Percentiles rank a stretch among this genome's conserved stretches.
phyloP scores from a whole-genome alignment of 2,113 vertebrate genomes.

The Carlito syrichta region DNA sequence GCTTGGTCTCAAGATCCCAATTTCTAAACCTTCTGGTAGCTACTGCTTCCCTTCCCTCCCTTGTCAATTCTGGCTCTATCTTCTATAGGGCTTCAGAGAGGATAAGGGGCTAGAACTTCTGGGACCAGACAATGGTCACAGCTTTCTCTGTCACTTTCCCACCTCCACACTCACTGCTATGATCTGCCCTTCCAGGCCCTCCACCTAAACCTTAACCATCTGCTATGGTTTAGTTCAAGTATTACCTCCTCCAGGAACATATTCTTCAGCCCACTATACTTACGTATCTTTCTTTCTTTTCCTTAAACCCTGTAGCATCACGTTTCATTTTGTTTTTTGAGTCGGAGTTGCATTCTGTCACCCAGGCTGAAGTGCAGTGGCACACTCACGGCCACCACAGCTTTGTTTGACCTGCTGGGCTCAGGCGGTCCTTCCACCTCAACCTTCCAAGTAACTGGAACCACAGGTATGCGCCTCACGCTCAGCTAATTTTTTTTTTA shows the following conservation, averaged over 20 bases:
- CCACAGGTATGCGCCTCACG: no score
- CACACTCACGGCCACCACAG: no score
- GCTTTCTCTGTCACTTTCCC: neutral
- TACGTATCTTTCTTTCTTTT: neutral
- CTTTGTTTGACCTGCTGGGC: no score
- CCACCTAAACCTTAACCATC: neutral
- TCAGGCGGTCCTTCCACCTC: no score
- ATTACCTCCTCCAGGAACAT: neutral
- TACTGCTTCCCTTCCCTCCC: neutral
- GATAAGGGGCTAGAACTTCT: neutral
- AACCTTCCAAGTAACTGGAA: no score
- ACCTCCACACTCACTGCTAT: neutral
- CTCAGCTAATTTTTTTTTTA: no score
- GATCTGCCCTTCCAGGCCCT: neutral
- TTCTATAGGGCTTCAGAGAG: neutral
- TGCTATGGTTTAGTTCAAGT: neutral
- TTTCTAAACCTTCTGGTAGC: neutral
- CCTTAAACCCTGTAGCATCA: neutral
- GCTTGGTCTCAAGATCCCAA: neutral
- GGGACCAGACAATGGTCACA: neutral
- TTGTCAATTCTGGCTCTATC: neutral
- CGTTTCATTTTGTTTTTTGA: no score
- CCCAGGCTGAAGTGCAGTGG: no score
- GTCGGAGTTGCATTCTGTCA: no score
- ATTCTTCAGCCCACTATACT: neutral